These are phyloP conservation scores for Archips xylosteana DNA, from an alignment of 2,888 invertebrate species.

Conservation along the genomic window DNA sequence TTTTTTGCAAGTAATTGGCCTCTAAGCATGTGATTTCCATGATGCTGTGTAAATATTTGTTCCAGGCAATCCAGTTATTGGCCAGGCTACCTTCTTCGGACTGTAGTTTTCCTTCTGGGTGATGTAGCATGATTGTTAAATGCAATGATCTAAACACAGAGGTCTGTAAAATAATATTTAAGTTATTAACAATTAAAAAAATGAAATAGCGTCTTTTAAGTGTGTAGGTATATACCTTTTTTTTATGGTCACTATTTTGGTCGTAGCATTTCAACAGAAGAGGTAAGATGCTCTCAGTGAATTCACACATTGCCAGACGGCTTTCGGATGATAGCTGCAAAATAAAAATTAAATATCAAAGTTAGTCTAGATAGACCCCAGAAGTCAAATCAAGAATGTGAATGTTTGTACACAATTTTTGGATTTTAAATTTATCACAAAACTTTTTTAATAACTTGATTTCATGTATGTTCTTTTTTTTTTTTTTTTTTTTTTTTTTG, in stretches of 20 bases:
- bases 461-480: no score
- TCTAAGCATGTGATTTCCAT: conserved; percentile 73
- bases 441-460: no score
- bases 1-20: conserved; percentile 63
- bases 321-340: conserved; percentile 81
- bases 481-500: no score
- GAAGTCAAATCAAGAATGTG: no score
- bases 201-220: background rate
- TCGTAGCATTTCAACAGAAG: conserved; percentile 76
- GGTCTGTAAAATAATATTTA: conserved; percentile 57
- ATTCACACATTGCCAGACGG: conserved; percentile 80
- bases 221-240: conserved; percentile 66
- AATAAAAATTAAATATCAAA: conserved; percentile 23
- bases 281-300: conserved; percentile 78
- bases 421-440: no score
- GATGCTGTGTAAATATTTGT: conserved; percentile 67
- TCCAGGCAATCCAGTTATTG: conserved; percentile 70
- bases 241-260: conserved; percentile 72
- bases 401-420: no score
- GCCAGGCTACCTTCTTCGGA: conserved; percentile 67
- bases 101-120: conserved; percentile 65
- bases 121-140: conserved; percentile 68
- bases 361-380: no score
- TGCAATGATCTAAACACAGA: conserved; percentile 69
- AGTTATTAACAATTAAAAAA: background rate